Conservation (phyloP, 2,888 invertebrate genomes). For the Drosophila mercatorum region DNA sequence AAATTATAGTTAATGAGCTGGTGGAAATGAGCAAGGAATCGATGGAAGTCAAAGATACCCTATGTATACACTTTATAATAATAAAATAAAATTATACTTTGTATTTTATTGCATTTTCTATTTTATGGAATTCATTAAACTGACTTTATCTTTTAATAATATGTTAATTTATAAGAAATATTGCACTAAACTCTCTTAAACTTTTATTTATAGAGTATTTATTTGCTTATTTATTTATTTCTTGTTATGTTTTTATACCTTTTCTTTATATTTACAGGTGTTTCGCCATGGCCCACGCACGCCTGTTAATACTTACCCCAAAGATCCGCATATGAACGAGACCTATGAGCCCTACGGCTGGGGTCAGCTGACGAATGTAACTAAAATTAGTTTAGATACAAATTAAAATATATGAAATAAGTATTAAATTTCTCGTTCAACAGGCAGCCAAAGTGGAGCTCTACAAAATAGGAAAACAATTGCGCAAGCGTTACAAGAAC, state of each 20-base stretch:
- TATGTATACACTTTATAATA: not conserved
- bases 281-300: constrained; percentile 92
- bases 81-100: no score
- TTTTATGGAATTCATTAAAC: no score
- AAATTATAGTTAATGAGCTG: constrained; percentile 18
- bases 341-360: constrained; percentile 90
- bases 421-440: not conserved
- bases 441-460: constrained; percentile 88
- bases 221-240: not conserved
- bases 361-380: constrained; percentile 92
- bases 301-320: constrained; percentile 90
- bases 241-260: not conserved
- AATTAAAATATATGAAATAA: not conserved
- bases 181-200: no score
- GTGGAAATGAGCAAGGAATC: not conserved
- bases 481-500: constrained; percentile 87
- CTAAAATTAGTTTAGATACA: constrained; percentile 36
- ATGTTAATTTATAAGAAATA: no score
- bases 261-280: constrained; percentile 85
- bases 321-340: constrained; percentile 88
- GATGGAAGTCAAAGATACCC: not conserved
- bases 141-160: no score
- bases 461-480: constrained; percentile 87
- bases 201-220: not conserved
- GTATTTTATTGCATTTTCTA: no score